Base-by-base conservation (phyloP, 2,113 vertebrate species). In the Danio rerio region DNA sequence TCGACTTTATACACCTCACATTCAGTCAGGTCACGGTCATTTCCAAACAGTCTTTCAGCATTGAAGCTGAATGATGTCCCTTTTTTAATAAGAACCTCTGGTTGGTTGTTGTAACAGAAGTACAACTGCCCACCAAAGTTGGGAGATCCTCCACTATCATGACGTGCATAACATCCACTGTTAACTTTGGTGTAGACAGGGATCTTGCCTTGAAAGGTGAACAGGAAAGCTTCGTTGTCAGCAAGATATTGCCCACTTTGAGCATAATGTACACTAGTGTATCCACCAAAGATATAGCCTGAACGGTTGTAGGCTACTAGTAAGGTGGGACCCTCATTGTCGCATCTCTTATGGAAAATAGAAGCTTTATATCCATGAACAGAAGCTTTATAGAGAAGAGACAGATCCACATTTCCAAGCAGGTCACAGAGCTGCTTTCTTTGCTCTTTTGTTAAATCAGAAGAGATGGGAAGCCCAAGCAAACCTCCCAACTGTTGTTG, bases 201-300 rank as follows among this genome's bases (percentile, higher is more conserved):
- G 20, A 15, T 6, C 45, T 43, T 15, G 6, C 58, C 82, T 7
- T 12, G 85, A 18, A 91, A 77, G 5, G 80, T 89, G 62, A 91
- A 93, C 47, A 93, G 83, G 78, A 93, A 93, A 0, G 91, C 90
- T 61, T 85, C 20, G 4, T 86, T 70, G 82, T 93, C 92, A 0
- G 5, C 0, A 9, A 85, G 50, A 0, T 82, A 50, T 12, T 53
- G 15, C 0, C 56, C 83, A 21, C 86, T 82, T 79, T 87, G 91
- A 83, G 61, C 5, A 68, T 85, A 83, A 53, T 88, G 76, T n/a
- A 74, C 81, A 52, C 73, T 85, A 47, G 88, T 91, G 81, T 88
- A 92, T 4, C 86, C 93, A 79, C 93, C 93, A 78, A 92, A 93
- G 69, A 93, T 80, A 62, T 56, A 87, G 2, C 92, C 90, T 0